Percentiles rank a stretch among this genome's conserved stretches.
These are phyloP conservation scores for Drosophila parthenogenetica DNA, from an alignment of 2,888 invertebrate genomes.

Conservation along the genomic window DNA sequence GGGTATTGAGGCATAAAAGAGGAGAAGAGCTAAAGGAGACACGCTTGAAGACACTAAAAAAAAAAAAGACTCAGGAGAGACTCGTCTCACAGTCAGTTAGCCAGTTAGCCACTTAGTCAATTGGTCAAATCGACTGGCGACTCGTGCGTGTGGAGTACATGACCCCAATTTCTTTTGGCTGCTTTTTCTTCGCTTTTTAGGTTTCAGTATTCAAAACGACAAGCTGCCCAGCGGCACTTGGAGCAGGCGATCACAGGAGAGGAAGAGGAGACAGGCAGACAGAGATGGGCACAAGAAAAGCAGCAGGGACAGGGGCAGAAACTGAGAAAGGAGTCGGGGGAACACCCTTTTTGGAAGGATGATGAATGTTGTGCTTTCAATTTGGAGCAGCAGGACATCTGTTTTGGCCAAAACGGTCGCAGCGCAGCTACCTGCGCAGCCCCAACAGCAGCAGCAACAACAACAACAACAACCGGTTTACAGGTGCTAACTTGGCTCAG, in stretches of 20 bases:
- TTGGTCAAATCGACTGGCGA: slow-evolving; percentile 15
- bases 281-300: too few relatives aligned
- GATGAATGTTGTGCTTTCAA: slow-evolving; percentile 82
- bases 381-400: slow-evolving; percentile 84
- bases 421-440: slow-evolving; percentile 40
- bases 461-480: slow-evolving; percentile 64
- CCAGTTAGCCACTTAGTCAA: slow-evolving; percentile 21
- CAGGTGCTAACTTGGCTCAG: slow-evolving; percentile 72
- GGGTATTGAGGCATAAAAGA: too few relatives aligned
- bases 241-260: background rate
- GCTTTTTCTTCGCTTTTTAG: slow-evolving; percentile 1
- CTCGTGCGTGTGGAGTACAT: slow-evolving; percentile 69
- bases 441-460: slow-evolving; percentile 26
- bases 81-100: slow-evolving; percentile 1
- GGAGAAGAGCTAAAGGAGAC: too few relatives aligned
- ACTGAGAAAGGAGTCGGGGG: background rate
- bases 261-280: background rate
- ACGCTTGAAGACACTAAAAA: too few relatives aligned
- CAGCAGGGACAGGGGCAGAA: too few relatives aligned
- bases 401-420: slow-evolving; percentile 60
- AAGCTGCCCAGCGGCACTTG: slow-evolving; percentile 51
- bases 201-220: slow-evolving; percentile 58
- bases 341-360: slow-evolving; percentile 59
- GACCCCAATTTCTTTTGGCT: slow-evolving; percentile 73
- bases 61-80: slow-evolving; percentile 20